Evolutionary conservation across 2,888 invertebrate species (phyloP), one percentile per base, ranked within the genome.

Genomic region (Caradrina kadenii): DNA sequence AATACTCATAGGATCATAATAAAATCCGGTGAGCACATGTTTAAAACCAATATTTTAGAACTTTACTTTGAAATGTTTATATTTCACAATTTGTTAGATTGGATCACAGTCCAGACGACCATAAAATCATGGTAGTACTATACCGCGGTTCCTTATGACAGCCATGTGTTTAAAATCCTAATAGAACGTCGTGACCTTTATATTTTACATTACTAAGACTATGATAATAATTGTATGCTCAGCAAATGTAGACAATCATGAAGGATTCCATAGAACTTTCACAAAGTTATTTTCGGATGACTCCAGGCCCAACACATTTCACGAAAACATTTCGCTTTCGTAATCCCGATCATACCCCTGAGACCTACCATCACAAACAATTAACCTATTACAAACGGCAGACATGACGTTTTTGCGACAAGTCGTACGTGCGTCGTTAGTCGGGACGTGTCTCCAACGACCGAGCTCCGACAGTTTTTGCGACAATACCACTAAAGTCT

Each of bases 371-470:
- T 63, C 53, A 63, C 65, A 75, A 76, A 66, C 76, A 78, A 71
- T 78, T 76, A 66, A 70, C 63, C 56, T 42, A 53, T 80, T 67
- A 78, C 65, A 76, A 56, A 50, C 19, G 60, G 50, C 52, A 42
- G 52, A 76, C 70, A 42, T 45, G 45, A 54, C 42, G 65, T 61
- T 80, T 80, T 76, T 71, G 71, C 66, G 66, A 61, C 65, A 48
- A 80, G 60, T 66, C 48, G 66, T 76, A 63, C 70, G 76, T 69
- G 80, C 15, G 58, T 70, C 70, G 63, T 76, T 78, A 58, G 65
- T 66, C 17, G 31, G 42, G 22, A 78, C 80, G 63, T 71, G 80
- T 22, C 71, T 50, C 52, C 49, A 63, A 65, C 76, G 76, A 70
- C 50, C 39, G 49, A 15, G 39, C 56, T 45, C 45, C 35, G 75